These are phyloP conservation scores for Melanostoma mellinum DNA, from an alignment of 2,888 invertebrate genomes.

Conservation along the genomic window DNA sequence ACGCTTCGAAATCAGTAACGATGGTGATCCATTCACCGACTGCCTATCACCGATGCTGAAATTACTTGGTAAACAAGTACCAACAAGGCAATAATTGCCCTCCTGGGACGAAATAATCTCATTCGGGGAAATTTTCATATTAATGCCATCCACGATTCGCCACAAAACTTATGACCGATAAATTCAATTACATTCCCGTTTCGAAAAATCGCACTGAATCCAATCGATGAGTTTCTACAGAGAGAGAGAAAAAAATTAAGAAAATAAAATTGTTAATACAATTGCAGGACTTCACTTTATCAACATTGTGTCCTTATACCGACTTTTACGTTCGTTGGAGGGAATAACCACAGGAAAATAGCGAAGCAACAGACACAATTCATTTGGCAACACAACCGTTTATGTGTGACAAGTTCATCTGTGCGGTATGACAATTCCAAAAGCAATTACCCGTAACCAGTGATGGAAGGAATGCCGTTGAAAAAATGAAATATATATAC, in stretches of 20 bases:
- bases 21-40: too few relatives aligned
- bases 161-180: conserved; percentile 25
- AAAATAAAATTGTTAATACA: conserved; percentile 14
- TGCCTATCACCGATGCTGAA: too few relatives aligned
- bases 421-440: conserved; percentile 49
- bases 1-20: too few relatives aligned
- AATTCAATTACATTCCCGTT: conserved; percentile 25
- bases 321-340: neutral
- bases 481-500: conserved; percentile 11
- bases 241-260: too few relatives aligned
- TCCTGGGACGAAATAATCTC: too few relatives aligned
- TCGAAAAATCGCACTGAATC: neutral
- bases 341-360: conserved; percentile 26
- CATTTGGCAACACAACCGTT: neutral
- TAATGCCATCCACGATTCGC: neutral
- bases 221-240: too few relatives aligned
- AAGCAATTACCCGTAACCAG: conserved; percentile 50
- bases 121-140: too few relatives aligned
- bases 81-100: too few relatives aligned
- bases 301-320: neutral
- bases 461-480: conserved; percentile 3
- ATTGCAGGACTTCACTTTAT: conserved; percentile 7
- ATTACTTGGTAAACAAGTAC: too few relatives aligned
- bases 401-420: conserved; percentile 39
- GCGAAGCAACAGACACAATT: conserved; percentile 8